Evolutionary conservation across 2,113 vertebrate genomes (phyloP).

Genomic region (Andinoacara biseriatus): DNA sequence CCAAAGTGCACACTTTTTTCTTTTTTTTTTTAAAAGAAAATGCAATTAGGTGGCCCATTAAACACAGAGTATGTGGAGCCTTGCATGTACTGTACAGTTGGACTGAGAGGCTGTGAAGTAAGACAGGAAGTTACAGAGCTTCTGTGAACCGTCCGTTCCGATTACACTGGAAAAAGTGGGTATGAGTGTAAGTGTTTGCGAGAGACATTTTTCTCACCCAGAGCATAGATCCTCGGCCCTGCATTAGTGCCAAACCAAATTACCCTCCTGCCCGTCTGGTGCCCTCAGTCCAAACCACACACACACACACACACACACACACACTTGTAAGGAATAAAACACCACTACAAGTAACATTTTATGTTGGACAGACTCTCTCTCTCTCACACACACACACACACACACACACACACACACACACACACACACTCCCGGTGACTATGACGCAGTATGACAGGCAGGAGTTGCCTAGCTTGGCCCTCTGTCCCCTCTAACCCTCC

Average conservation of each 20-base stretch:
- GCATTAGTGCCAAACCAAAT: slow-evolving; percentile 81
- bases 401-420: neutral
- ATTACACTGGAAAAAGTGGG: slow-evolving; percentile 30
- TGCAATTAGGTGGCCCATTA: neutral
- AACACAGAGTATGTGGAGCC: neutral
- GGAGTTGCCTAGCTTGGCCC: slow-evolving; percentile 36
- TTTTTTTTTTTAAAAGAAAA: neutral
- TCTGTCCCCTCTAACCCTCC: slow-evolving; percentile 56
- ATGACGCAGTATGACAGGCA: slow-evolving; percentile 66
- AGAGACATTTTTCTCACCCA: slow-evolving; percentile 62
- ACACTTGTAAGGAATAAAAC: slow-evolving; percentile 31
- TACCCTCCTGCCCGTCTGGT: slow-evolving; percentile 73
- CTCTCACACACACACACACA: slow-evolving; percentile 14
- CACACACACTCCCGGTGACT: slow-evolving; percentile 36
- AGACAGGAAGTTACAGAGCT: slow-evolving; percentile 16
- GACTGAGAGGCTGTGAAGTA: slow-evolving; percentile 15
- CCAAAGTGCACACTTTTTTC: neutral
- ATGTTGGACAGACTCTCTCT: slow-evolving; percentile 32
- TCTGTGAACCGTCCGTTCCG: slow-evolving; percentile 41
- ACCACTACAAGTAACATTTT: slow-evolving; percentile 56
- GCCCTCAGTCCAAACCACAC: slow-evolving; percentile 56
- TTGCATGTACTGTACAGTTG: slow-evolving; percentile 27
- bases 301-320: slow-evolving; percentile 30
- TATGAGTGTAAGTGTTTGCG: slow-evolving; percentile 18
- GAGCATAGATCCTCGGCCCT: slow-evolving; percentile 62